Evolutionary conservation across 2,797 vertebrate genomes (phyloP).

Genomic region (Coregonus ussuriensis): DNA sequence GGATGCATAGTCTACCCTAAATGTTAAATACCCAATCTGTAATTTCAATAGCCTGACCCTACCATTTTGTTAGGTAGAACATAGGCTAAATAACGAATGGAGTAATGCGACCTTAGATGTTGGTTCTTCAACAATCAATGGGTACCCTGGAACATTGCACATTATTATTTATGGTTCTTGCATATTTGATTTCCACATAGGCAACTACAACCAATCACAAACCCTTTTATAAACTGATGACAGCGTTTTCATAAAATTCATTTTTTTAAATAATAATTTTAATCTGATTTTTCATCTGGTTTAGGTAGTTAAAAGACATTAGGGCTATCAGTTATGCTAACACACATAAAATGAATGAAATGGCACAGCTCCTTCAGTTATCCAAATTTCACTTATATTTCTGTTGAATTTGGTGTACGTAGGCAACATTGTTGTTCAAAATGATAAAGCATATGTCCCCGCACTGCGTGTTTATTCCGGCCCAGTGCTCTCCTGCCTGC

Average conservation of each 20-base stretch:
- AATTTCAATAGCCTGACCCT: neutral
- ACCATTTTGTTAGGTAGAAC: neutral
- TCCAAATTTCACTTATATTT: neutral
- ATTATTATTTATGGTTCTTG: neutral
- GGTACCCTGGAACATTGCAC: neutral
- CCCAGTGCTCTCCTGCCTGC: slow-evolving; percentile 42
- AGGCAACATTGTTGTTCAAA: neutral
- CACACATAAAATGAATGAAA: neutral
- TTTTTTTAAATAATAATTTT: neutral
- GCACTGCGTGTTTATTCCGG: slow-evolving; percentile 39
- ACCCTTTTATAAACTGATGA: neutral
- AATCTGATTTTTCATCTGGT: neutral
- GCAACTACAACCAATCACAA: neutral
- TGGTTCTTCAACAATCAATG: neutral
- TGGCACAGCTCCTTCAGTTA: neutral
- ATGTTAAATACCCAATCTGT: neutral
- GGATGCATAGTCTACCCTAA: neutral
- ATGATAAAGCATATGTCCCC: neutral
- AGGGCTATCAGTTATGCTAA: neutral
- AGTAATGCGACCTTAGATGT: neutral
- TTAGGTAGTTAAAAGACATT: neutral
- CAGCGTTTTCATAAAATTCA: neutral
- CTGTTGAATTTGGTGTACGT: neutral
- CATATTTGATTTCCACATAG: neutral
- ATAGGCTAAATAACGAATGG: neutral